These are phyloP conservation scores for Platerodrilus igneus DNA, from an alignment of 2,888 invertebrate genomes.

Conservation along the genomic window DNA sequence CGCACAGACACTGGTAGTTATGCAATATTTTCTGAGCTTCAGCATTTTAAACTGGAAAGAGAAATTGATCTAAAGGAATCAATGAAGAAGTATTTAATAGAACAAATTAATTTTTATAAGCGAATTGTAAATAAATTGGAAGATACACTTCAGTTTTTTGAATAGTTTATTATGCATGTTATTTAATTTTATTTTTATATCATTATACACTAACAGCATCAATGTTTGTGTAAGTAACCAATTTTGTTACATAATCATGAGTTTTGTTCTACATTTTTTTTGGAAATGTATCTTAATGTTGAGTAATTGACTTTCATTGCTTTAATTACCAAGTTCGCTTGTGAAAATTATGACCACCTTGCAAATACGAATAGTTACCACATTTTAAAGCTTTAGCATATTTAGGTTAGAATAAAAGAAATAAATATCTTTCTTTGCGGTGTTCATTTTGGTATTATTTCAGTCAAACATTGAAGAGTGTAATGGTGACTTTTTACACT, in stretches of 20 bases:
- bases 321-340: too few species aligned
- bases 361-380: too few species aligned
- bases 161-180: conserved; percentile 10
- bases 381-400: too few species aligned
- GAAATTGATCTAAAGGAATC: conserved; percentile 79
- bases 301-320: too few species aligned
- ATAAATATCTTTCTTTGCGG: too few species aligned
- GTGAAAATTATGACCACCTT: too few species aligned
- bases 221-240: too few species aligned
- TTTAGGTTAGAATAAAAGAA: too few species aligned
- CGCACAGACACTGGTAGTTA: conserved; percentile 91
- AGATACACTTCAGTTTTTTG: conserved; percentile 47
- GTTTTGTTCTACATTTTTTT: not conserved
- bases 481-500: too few species aligned
- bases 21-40: conserved; percentile 88
- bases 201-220: not conserved
- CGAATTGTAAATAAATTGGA: conserved; percentile 73
- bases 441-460: too few species aligned
- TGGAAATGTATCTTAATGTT: too few species aligned
- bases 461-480: too few species aligned
- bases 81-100: conserved; percentile 79
- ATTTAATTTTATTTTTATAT: not conserved
- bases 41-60: conserved; percentile 85
- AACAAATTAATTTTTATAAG: conserved; percentile 90
- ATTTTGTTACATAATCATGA: not conserved